A percentile compares a stretch with the other conserved stretches of the same genome.
phyloP scores from a whole-genome alignment of 2,113 vertebrate species.

The Epinephelus lanceolatus region DNA sequence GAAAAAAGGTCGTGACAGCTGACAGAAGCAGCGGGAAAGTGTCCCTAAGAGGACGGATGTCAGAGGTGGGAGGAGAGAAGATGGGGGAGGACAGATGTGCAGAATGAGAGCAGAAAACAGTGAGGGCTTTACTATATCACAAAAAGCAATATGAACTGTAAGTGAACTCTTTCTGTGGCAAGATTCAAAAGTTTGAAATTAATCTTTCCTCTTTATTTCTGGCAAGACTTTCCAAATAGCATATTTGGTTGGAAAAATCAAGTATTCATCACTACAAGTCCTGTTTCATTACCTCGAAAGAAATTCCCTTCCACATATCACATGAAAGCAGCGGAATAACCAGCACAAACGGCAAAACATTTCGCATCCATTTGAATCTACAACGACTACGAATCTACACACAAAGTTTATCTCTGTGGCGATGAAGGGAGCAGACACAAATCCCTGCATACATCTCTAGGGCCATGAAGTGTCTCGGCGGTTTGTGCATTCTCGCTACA shows the following conservation, averaged over 20 bases:
- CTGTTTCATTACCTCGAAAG: conserved; percentile 24
- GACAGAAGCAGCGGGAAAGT: conserved; percentile 33
- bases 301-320: conserved; percentile 8
- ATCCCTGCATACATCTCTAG: conserved; percentile 25
- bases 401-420: conserved; percentile 11
- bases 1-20: conserved; percentile 53
- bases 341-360: conserved; percentile 26
- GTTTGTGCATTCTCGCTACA: conserved; percentile 35
- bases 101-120: neutral
- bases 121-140: neutral
- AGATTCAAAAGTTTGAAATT: conserved; percentile 10
- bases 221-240: neutral
- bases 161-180: conserved; percentile 3
- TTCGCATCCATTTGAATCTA: conserved; percentile 2
- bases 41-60: conserved; percentile 26
- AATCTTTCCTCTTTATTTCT: neutral
- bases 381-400: conserved; percentile 1
- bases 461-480: conserved; percentile 14
- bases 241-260: conserved; percentile 11
- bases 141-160: neutral
- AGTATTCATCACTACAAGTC: conserved; percentile 25
- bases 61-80: conserved; percentile 20
- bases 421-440: conserved; percentile 31
- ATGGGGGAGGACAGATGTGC: conserved; percentile 14
- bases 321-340: conserved; percentile 11